Conservation (phyloP, 2,113 vertebrate species). For the Scophthalmus maximus region DNA sequence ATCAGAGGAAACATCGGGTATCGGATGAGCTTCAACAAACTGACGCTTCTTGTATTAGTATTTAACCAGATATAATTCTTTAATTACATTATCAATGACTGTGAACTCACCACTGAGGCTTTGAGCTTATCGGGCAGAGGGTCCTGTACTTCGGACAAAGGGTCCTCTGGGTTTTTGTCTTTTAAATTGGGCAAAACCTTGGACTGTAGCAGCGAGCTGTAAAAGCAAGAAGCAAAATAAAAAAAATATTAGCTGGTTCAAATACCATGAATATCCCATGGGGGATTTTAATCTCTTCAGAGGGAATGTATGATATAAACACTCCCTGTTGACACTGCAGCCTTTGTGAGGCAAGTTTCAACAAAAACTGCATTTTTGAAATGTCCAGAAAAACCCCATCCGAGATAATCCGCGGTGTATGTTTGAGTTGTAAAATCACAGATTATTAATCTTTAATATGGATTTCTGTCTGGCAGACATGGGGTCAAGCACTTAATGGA, state of each 20-base stretch:
- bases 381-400: constrained; percentile 8
- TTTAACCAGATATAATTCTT: not conserved
- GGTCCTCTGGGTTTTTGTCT: constrained; percentile 98
- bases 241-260: constrained; percentile 4
- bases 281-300: constrained; percentile 1
- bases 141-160: constrained; percentile 95
- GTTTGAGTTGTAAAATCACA: constrained; percentile 19
- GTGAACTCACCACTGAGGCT: constrained; percentile 92
- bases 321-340: constrained; percentile 7
- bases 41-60: not conserved
- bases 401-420: constrained; percentile 36
- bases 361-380: constrained; percentile 20
- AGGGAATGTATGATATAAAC: not conserved
- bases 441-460: not conserved
- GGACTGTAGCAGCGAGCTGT: constrained; percentile 94
- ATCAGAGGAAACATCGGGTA: not conserved
- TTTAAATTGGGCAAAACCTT: constrained; percentile 94
- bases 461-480: constrained; percentile 8
- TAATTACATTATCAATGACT: not conserved
- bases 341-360: not conserved
- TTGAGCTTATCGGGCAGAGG: constrained; percentile 96
- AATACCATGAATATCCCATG: not conserved
- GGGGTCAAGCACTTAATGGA: constrained; percentile 17
- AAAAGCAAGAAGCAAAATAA: constrained; percentile 8
- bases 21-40: not conserved